Conservation (phyloP, 64 coral and sea anemone genomes). For the Pachyseris speciosa region DNA sequence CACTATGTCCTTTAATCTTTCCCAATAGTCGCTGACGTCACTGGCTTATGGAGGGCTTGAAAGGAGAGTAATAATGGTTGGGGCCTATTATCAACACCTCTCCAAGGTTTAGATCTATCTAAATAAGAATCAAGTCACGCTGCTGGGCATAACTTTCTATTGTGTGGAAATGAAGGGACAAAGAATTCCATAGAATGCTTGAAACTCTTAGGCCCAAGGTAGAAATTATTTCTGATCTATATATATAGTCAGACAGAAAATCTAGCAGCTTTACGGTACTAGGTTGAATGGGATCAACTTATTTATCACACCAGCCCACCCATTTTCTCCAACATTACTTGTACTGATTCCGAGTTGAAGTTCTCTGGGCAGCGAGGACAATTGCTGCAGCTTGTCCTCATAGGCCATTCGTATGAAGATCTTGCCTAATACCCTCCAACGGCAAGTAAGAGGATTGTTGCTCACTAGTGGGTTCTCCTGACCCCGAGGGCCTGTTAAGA, state of each 20-base stretch:
- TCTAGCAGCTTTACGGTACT: neutral
- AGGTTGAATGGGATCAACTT: constrained; percentile 16
- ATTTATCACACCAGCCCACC: constrained; percentile 22
- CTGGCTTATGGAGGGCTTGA: constrained; percentile 12
- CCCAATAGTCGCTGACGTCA: constrained; percentile 31
- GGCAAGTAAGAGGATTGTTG: neutral
- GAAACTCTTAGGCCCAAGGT: too few relatives aligned
- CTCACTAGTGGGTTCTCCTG: constrained; percentile 8
- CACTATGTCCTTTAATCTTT: neutral
- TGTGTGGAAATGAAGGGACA: neutral
- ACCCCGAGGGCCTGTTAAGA: constrained; percentile 17
- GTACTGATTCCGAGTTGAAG: constrained; percentile 41
- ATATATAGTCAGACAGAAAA: constrained; percentile 13
- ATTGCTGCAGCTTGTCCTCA: neutral
- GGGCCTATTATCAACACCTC: neutral
- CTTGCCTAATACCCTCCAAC: constrained; percentile 16
- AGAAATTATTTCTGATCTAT: too few relatives aligned
- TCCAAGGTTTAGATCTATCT: neutral
- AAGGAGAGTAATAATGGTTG: constrained; percentile 39
- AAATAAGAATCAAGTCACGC: neutral
- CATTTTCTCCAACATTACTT: constrained; percentile 22
- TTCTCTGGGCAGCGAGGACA: constrained; percentile 14
- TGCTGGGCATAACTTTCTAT: neutral
- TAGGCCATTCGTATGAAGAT: constrained; percentile 8
- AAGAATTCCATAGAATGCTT: neutral